These are phyloP conservation scores for Clepsis dumicolana DNA, from an alignment of 2,888 invertebrate genomes.

Conservation along the genomic window DNA sequence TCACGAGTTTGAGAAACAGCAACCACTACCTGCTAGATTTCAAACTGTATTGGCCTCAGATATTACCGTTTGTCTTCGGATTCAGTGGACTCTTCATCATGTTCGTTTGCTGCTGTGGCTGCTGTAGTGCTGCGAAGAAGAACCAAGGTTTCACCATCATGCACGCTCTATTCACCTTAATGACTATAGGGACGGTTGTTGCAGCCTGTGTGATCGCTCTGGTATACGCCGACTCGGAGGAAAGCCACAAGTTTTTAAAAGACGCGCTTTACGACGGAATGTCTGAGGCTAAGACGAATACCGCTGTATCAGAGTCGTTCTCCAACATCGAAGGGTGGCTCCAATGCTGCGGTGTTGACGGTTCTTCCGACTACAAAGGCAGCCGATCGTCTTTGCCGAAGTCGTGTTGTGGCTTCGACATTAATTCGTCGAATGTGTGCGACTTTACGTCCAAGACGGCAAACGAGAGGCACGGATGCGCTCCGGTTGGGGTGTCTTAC, in stretches of 20 bases:
- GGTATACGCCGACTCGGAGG: constrained; percentile 15
- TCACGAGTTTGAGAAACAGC: constrained; percentile 29
- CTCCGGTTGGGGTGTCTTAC: constrained; percentile 17
- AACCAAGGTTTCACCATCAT: constrained; percentile 32
- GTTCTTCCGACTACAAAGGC: constrained; percentile 17
- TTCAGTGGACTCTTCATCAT: constrained; percentile 31
- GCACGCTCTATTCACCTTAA: constrained; percentile 26
- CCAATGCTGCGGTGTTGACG: constrained; percentile 33
- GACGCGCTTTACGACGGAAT: constrained; percentile 33
- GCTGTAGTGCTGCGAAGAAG: constrained; percentile 26
- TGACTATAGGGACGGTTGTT: constrained; percentile 19
- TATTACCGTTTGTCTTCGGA: constrained; percentile 19
- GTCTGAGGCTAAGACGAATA: constrained; percentile 28
- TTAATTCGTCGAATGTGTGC: not conserved
- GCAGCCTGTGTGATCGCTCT: constrained; percentile 13
- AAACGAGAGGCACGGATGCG: constrained; percentile 34
- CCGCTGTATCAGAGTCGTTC: not conserved
- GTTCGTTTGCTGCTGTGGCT: constrained; percentile 34
- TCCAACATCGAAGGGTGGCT: constrained; percentile 32
- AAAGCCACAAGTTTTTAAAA: constrained; percentile 16
- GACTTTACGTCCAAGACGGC: constrained; percentile 31
- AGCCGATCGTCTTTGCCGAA: not conserved
- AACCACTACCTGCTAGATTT: constrained; percentile 35
- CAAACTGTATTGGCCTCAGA: constrained; percentile 33
- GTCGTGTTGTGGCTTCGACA: constrained; percentile 31